Evolutionary conservation across 2,113 vertebrate genomes (phyloP), one percentile per base, ranked within the genome.

Genomic region (Plecturocebus donacophilus): DNA sequence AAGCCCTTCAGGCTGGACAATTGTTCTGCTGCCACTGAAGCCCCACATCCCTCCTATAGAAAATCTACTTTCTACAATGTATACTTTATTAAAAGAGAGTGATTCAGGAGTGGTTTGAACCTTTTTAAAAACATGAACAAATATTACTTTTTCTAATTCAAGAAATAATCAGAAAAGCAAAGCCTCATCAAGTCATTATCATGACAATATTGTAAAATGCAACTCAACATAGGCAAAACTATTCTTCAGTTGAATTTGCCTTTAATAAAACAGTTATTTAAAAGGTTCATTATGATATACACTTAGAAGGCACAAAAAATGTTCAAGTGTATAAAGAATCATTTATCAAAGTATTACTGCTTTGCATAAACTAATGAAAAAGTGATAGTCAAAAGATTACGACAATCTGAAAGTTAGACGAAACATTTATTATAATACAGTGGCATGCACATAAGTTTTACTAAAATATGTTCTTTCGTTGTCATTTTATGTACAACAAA

Each of bases 321-420:
- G 73, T 95, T 94, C 81, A 94, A 97, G 32, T 93, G 92, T 94
- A 83, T 77, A 87, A 96, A 95, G 66, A 79, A 84, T 82, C 64
- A 92, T 70, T 94, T 95, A 76, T 1, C 19, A 76, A 94, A 97
- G 54, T 82, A 68, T 81, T 88, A 54, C 54, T 95, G 52, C 35
- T 97, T 88, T 85, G 66, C 45, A 54, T 77, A 87, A 87, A 81
- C 81, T 93, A 94, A 68, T 92, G 96, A 96, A 83, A 82, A 88
- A 97, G 45, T 38, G 30, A 90, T 9, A n/a, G 89, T 56, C 13
- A 80, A 89, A 96, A 93, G 56, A 87, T 87, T 77, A 30, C 3
- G 45, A n/a, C 38, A 71, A 82, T n/a, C 12, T 66, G 35, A 61
- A 38, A 90, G 84, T 97, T 93, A 87, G 87, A 83, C 87, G 80